Evolutionary conservation across 2,888 invertebrate species (phyloP), one percentile per base, ranked within the genome.

Genomic region (Drosophila nr. fundita): DNA sequence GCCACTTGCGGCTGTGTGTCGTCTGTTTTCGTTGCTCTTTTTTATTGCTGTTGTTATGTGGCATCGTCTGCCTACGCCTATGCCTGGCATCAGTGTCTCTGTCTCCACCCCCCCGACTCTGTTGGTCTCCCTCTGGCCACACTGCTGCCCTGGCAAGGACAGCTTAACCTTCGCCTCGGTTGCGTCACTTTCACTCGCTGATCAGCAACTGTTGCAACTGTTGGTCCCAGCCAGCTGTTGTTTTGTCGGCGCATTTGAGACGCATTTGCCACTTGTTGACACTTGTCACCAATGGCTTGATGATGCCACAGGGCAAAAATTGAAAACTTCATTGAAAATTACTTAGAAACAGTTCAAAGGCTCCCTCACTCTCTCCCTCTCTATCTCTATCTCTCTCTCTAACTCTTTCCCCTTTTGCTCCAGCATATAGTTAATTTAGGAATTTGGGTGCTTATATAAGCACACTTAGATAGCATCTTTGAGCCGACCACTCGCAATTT

Each of bases 171-270:
- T 76, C 45, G 34, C 21, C 34, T 1, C 34, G 4, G 15, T 11
- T 54, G 42, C 71, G 49, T 50, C 63, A 77, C 82, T 82, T 85
- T 85, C 82, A 85, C 85, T 75, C 13, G 13, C 18, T 11, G 32
- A 30, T 49, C 18, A 53, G 40, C n/a, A 52, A 29, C 34, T 59
- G 48, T 32, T 48, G 27, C 30, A 30, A 30, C 34, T 58, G 61
- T 38, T 36, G 34, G 15, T 27, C 36, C 30, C 21, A 32, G 61
- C 42, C 49, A 67, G 59, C 59, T 74, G 83, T 68, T 57, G 36
- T 45, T 68, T 53, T 40, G 27, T 1, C 15, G 7, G 29, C 27
- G 27, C 57, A 42, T 75, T 75, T 69, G 60, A 75, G 61, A 11
- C 32, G 58, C 65, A 48, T 40, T 62, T 55, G 61, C 36, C 27